These are phyloP conservation scores for Orientallactaga bullata DNA, from an alignment of 2,113 vertebrate species.

Conservation along the genomic window DNA sequence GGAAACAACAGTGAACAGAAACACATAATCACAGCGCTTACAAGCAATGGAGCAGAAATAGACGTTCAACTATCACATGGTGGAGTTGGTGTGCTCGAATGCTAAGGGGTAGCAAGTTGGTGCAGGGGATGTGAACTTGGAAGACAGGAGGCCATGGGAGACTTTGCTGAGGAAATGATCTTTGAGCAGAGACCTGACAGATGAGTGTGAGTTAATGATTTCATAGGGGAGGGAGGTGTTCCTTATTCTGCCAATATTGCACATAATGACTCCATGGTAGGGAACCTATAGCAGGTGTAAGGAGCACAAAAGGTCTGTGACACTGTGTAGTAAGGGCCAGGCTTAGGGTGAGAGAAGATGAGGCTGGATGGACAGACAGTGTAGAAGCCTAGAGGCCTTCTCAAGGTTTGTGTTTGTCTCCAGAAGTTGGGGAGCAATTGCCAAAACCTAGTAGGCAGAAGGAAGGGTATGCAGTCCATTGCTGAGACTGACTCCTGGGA, in stretches of 20 bases:
- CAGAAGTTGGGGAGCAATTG: neutral
- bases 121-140: neutral
- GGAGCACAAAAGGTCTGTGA: neutral
- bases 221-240: neutral
- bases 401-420: neutral
- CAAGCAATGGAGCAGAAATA: neutral
- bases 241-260: neutral
- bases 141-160: neutral
- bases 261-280: neutral
- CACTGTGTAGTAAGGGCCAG: neutral
- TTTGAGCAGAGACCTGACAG: neutral
- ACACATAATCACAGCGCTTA: neutral
- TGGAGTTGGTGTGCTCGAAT: neutral
- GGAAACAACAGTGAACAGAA: neutral
- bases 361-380: rapidly evolving
- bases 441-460: neutral
- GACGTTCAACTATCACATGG: neutral
- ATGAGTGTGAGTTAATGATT: neutral
- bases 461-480: neutral
- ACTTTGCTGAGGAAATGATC: neutral
- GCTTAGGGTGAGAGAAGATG: neutral
- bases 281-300: neutral
- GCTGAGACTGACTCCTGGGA: neutral
- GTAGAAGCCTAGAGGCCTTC: rapidly evolving
- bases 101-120: neutral